Evolutionary conservation across 30 jellyfish, hydroid and myxozoan species (phyloP).

Genomic region (Aurelia aurita): DNA sequence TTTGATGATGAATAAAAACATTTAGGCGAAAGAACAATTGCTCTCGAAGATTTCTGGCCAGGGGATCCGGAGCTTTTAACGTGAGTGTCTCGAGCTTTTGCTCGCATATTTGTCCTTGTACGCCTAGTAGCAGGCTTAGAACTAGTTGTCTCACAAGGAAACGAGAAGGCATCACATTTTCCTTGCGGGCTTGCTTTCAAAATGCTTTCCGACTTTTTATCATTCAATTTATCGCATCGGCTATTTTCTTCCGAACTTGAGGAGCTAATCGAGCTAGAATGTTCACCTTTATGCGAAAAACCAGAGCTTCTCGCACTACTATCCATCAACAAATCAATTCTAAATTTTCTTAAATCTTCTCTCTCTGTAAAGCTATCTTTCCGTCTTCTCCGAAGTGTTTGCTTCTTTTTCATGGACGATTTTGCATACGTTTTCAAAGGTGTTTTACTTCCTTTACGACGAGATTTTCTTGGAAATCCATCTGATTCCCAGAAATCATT

Average conservation of each 20-base stretch:
- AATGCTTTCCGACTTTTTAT: neutral
- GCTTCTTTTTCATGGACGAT: neutral
- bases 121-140: neutral
- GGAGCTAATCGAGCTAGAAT: neutral
- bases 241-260: neutral
- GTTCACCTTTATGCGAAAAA: neutral
- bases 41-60: neutral
- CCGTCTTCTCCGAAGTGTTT: neutral
- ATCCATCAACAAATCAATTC: neutral
- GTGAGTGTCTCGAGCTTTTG: neutral
- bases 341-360: neutral
- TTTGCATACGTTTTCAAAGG: constrained; percentile 47
- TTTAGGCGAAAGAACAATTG: neutral
- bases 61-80: neutral
- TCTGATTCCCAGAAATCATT: constrained; percentile 44
- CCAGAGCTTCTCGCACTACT: neutral
- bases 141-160: neutral
- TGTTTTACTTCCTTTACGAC: constrained; percentile 17
- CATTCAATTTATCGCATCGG: neutral
- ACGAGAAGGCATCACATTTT: neutral
- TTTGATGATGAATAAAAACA: constrained; percentile 11
- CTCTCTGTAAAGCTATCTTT: neutral
- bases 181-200: neutral
- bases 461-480: neutral
- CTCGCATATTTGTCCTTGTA: neutral